Evolutionary conservation across 2,888 invertebrate species (phyloP).

Genomic region (Nycteola revayana): DNA sequence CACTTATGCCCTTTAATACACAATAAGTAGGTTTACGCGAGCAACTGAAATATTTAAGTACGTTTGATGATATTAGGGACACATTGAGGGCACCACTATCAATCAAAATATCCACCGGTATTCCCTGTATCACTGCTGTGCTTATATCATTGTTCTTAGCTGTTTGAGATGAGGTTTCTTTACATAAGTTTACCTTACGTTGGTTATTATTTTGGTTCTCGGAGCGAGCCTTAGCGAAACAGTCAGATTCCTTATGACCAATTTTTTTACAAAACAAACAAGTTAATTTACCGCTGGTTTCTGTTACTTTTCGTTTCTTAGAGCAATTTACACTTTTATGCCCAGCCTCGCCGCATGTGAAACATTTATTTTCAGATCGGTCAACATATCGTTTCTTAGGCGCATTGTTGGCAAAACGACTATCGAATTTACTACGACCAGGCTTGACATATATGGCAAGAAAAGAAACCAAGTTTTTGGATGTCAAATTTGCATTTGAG

Average conservation of each 20-base stretch:
- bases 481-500: not conserved
- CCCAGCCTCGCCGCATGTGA: too few relatives aligned
- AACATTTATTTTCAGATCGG: too few relatives aligned
- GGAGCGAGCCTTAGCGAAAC: not conserved
- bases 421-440: not conserved
- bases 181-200: not conserved
- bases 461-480: not conserved
- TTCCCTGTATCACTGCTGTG: too few relatives aligned
- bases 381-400: too few relatives aligned
- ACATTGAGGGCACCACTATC: too few relatives aligned
- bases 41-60: too few relatives aligned
- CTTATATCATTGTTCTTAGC: not conserved
- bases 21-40: not conserved
- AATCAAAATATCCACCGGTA: too few relatives aligned
- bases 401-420: too few relatives aligned
- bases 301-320: too few relatives aligned
- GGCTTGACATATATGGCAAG: not conserved
- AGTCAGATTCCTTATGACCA: not conserved
- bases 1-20: constrained; percentile 1
- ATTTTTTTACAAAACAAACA: constrained; percentile 2
- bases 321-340: too few relatives aligned
- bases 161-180: not conserved
- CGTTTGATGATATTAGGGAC: too few relatives aligned
- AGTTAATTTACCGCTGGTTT: not conserved
- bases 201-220: not conserved